Evolutionary conservation across 2,888 invertebrate species (phyloP), one percentile per base, ranked within the genome.

Genomic region (Drosophila crucigera): DNA sequence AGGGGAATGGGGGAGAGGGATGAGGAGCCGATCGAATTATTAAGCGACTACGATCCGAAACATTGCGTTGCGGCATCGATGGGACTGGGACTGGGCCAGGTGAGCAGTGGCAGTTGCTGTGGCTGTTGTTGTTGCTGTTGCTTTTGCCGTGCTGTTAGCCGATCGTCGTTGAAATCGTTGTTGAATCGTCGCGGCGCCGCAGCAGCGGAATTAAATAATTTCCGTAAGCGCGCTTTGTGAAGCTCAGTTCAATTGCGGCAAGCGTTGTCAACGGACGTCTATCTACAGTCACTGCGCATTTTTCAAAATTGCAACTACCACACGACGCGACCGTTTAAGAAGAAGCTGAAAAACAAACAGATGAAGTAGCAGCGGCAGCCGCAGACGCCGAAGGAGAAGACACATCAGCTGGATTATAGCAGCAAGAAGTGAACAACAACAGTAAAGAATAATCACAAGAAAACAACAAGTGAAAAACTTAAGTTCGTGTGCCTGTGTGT

Each of bases 161-260:
- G 76, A 79, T 70, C 69, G 68, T 73, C 78, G 47, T 31, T 63
- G 39, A 43, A 52, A 59, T 61, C 52, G 68, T 56, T 65, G 54
- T 59, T 35, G 56, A 75, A 54, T 58, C 68, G 67, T 60, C 47
- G 60, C 68, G 58, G 35, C 61, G 63, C 14, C 54, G 67, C 55
- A 50, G 77, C 76, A 71, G 82, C 73, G 79, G 76, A 83, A 87
- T 89, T 76, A 81, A 86, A 89, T 87, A 83, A 87, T 89, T 87
- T 87, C 84, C 83, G 83, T 86, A 86, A 82, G 82, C 87, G 78
- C 74, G 82, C 63, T 66, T 77, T 72, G 78, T 47, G 55, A 84
- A 92, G 90, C 85, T 92, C 89, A 92, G 92, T 92, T 91, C 86
- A 83, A 88, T 87, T 83, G 91, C 83, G 89, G 78, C 91, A 70